Evolutionary conservation across 1,140 invertebrate species (phyloP).

Genomic region (Aleiodes sp.): DNA sequence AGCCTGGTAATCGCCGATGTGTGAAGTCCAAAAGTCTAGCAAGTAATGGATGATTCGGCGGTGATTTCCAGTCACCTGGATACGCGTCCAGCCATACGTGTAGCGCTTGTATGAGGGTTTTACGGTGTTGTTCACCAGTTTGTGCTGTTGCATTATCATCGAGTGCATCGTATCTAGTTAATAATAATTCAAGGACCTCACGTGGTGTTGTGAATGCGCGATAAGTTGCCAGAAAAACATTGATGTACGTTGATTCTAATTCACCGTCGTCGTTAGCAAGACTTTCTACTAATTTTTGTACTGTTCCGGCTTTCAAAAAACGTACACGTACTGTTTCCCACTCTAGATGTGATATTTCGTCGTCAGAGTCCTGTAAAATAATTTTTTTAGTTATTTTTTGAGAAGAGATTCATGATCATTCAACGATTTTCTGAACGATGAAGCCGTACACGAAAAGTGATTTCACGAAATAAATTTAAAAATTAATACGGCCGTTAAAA

Average conservation of each 20-base stretch:
- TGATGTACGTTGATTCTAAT: conserved; percentile 96
- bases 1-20: conserved; percentile 79
- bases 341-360: conserved; percentile 94
- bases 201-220: conserved; percentile 84
- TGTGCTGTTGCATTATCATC: conserved; percentile 67
- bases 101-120: conserved; percentile 86
- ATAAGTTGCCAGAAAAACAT: conserved; percentile 96
- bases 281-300: conserved; percentile 91
- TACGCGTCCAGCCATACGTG: conserved; percentile 98
- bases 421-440: background rate
- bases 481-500: too few relatives aligned
- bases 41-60: conserved; percentile 84
- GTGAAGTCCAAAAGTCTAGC: conserved; percentile 86
- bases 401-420: background rate
- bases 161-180: conserved; percentile 81
- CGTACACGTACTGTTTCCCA: conserved; percentile 98
- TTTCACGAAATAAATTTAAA: too few relatives aligned
- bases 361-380: conserved; percentile 77
- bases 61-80: conserved; percentile 93
- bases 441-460: too few relatives aligned
- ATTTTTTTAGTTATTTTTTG: background rate
- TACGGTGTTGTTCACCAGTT: conserved; percentile 76
- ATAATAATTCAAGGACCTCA: conserved; percentile 83
- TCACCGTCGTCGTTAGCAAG: conserved; percentile 93
- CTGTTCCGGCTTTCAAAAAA: conserved; percentile 95